These are phyloP conservation scores for Leptothorax acervorum DNA, from an alignment of 2,888 invertebrate genomes.

Conservation along the genomic window DNA sequence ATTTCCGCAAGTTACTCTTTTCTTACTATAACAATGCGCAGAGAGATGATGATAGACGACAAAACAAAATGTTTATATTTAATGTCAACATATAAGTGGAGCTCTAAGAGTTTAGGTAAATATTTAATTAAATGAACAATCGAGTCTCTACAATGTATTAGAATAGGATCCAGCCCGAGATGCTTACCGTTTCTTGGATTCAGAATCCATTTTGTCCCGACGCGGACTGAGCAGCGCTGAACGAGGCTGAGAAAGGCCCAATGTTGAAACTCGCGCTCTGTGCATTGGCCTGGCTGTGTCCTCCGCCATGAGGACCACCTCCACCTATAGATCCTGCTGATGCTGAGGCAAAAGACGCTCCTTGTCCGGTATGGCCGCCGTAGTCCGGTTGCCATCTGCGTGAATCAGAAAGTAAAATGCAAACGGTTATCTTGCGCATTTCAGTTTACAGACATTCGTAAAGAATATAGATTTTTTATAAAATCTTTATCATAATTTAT, in stretches of 20 bases:
- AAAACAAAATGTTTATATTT: not conserved
- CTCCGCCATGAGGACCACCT: conserved; percentile 65
- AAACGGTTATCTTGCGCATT: conserved; percentile 22
- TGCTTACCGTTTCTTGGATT: conserved; percentile 38
- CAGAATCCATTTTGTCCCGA: conserved; percentile 54
- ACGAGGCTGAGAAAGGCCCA: conserved; percentile 79
- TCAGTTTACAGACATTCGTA: not conserved
- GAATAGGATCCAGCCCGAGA: not conserved
- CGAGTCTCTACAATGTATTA: not conserved
- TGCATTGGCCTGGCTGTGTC: conserved; percentile 75
- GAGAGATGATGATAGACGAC: not conserved
- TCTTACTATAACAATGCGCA: not conserved
- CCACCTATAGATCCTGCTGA: conserved; percentile 72
- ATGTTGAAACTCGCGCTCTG: conserved; percentile 79
- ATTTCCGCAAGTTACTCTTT: not conserved
- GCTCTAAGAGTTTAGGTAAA: not conserved
- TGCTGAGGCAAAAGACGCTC: conserved; percentile 76
- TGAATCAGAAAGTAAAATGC: conserved; percentile 21
- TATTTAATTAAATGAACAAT: conserved; percentile 6
- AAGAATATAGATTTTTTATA: not conserved
- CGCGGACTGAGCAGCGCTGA: conserved; percentile 76
- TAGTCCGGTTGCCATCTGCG: conserved; percentile 55
- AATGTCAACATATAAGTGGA: not conserved
- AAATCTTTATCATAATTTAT: not conserved
- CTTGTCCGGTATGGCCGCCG: conserved; percentile 61